Conservation (phyloP, 1,140 invertebrate species). For the Bacillus rossius region DNA sequence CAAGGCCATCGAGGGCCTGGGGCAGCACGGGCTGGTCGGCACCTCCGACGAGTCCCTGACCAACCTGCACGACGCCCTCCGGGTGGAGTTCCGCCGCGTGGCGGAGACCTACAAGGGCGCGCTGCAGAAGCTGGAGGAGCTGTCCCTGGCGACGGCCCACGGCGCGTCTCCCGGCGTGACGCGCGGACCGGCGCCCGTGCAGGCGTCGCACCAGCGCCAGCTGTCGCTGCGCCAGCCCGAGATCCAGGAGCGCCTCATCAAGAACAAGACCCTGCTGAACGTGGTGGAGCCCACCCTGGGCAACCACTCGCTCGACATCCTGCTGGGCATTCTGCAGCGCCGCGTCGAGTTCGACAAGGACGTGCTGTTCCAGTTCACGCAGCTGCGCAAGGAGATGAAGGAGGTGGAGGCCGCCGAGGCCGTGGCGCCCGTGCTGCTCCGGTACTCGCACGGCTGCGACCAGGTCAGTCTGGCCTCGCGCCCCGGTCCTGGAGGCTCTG, state of each 20-base stretch:
- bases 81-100: slow-evolving; percentile 75
- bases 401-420: slow-evolving; percentile 50
- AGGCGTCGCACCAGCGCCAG: slow-evolving; percentile 83
- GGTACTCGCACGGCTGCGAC: slow-evolving; percentile 75
- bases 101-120: slow-evolving; percentile 84
- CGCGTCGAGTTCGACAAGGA: slow-evolving; percentile 67
- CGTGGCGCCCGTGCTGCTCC: slow-evolving; percentile 73
- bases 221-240: slow-evolving; percentile 74
- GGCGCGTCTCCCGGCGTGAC: slow-evolving; percentile 42
- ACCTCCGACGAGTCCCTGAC: slow-evolving; percentile 52
- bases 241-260: slow-evolving; percentile 80
- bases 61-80: slow-evolving; percentile 51
- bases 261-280: slow-evolving; percentile 85
- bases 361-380: slow-evolving; percentile 61
- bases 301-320: slow-evolving; percentile 49
- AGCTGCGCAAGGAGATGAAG: slow-evolving; percentile 63
- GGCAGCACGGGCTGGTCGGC: slow-evolving; percentile 78
- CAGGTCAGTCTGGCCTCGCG: too few relatives aligned
- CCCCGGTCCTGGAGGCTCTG: too few relatives aligned
- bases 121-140: slow-evolving; percentile 79
- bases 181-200: slow-evolving; percentile 73
- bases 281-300: slow-evolving; percentile 64
- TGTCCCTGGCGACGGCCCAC: slow-evolving; percentile 49
- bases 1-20: slow-evolving; percentile 76
- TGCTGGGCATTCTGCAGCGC: slow-evolving; percentile 53